A percentile compares a stretch with the other conserved stretches of the same genome.
Conservation (phyloP, 2,888 invertebrate species). For the Dryocosmus kuriphilus region DNA sequence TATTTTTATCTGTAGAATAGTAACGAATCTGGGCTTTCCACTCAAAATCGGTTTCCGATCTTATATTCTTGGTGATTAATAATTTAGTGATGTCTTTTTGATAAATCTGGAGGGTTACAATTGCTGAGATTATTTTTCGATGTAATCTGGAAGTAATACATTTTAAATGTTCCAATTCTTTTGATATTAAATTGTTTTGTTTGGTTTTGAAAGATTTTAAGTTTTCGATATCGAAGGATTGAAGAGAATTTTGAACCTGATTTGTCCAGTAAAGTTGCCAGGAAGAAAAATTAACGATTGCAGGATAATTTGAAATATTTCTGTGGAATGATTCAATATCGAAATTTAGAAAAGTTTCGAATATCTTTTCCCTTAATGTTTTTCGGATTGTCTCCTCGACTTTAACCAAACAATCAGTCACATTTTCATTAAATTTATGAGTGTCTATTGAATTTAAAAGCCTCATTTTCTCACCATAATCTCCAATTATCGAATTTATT, state of each 20-base stretch:
- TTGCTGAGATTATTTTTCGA: constrained; percentile 79
- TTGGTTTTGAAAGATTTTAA: constrained; percentile 78
- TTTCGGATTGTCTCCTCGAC: constrained; percentile 82
- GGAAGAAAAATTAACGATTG: constrained; percentile 82
- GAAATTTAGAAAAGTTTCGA: constrained; percentile 70
- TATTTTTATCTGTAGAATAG: constrained; percentile 78
- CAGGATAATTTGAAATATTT: constrained; percentile 79
- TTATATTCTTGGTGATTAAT: constrained; percentile 72
- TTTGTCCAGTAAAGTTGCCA: constrained; percentile 84
- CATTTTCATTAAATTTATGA: constrained; percentile 77
- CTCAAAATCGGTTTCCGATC: constrained; percentile 79
- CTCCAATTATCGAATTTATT: constrained; percentile 82
- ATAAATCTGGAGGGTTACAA: constrained; percentile 80
- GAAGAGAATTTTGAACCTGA: constrained; percentile 80
- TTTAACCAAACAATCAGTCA: constrained; percentile 84
- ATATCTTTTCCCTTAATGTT: constrained; percentile 48
- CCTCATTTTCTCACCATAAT: constrained; percentile 80
- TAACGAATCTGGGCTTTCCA: constrained; percentile 82
- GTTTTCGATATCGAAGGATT: constrained; percentile 70
- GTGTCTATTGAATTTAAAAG: constrained; percentile 68
- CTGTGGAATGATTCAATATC: constrained; percentile 75
- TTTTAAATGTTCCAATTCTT: constrained; percentile 81
- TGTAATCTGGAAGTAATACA: constrained; percentile 80
- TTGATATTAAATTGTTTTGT: constrained; percentile 79
- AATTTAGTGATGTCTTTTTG: constrained; percentile 79